Percentiles rank a stretch among this genome's conserved stretches.
Evolutionary conservation across 1,140 invertebrate species (phyloP).

Genomic region (Oedothorax gibbosus): DNA sequence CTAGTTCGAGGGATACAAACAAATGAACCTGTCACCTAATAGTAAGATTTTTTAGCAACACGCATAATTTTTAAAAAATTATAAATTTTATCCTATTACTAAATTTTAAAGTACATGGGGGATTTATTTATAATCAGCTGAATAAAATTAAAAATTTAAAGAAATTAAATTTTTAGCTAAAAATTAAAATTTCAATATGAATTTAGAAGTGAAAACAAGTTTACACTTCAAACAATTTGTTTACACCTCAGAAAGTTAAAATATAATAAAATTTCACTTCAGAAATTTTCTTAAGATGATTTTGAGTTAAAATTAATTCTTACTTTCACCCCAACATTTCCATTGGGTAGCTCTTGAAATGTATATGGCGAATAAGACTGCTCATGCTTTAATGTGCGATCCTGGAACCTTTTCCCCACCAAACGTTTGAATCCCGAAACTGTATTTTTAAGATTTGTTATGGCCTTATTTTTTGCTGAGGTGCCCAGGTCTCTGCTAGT

Average conservation of each 20-base stretch:
- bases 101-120: too few species aligned
- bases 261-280: neutral
- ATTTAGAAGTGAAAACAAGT: neutral
- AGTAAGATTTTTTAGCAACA: too few species aligned
- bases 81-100: too few species aligned
- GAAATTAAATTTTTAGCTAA: too few species aligned
- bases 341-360: constrained; percentile 77
- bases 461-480: constrained; percentile 95
- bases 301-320: constrained; percentile 56
- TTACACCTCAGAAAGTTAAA: neutral
- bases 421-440: constrained; percentile 93
- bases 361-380: constrained; percentile 81
- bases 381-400: constrained; percentile 87
- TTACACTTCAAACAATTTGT: neutral
- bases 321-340: constrained; percentile 82
- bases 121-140: too few species aligned
- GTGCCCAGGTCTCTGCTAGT: constrained; percentile 94
- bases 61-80: too few species aligned
- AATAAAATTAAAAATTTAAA: too few species aligned
- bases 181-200: neutral
- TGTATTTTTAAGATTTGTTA: constrained; percentile 98
- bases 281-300: too few species aligned
- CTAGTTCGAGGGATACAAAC: too few species aligned
- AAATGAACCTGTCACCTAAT: too few species aligned
- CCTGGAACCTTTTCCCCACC: constrained; percentile 79